Evolutionary conservation across 1,140 invertebrate genomes (phyloP).

Genomic region (Drosophila littoralis): DNA sequence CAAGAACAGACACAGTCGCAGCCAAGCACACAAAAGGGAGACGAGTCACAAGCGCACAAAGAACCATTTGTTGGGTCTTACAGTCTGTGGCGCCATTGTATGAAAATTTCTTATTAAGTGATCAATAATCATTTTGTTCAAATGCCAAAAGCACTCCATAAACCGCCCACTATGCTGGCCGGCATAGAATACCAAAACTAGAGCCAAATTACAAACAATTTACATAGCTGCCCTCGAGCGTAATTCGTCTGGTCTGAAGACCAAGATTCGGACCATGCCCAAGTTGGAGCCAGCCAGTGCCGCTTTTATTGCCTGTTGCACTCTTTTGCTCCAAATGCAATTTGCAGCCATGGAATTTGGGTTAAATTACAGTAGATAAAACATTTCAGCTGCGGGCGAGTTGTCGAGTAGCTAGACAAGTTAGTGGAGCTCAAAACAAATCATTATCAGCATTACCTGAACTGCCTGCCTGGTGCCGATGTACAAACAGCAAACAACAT

Average conservation of each 20-base stretch:
- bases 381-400: constrained; percentile 60
- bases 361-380: constrained; percentile 81
- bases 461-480: constrained; percentile 6
- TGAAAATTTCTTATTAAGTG: constrained; percentile 77
- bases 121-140: constrained; percentile 82
- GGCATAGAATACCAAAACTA: constrained; percentile 59
- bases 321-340: constrained; percentile 80
- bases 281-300: background rate
- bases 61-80: constrained; percentile 29
- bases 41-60: constrained; percentile 43
- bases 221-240: constrained; percentile 63
- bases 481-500: constrained; percentile 63
- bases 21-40: constrained; percentile 8
- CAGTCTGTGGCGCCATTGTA: constrained; percentile 69
- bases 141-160: constrained; percentile 71
- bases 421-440: constrained; percentile 46
- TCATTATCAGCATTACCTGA: constrained; percentile 61
- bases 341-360: constrained; percentile 74
- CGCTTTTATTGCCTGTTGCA: constrained; percentile 58
- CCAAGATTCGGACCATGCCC: background rate
- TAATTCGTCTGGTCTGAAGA: constrained; percentile 48
- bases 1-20: constrained; percentile 15
- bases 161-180: constrained; percentile 55
- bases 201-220: constrained; percentile 79
- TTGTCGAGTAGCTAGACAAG: constrained; percentile 11